These are phyloP conservation scores for Agrotis puta DNA, from an alignment of 2,888 invertebrate genomes.

Conservation along the genomic window DNA sequence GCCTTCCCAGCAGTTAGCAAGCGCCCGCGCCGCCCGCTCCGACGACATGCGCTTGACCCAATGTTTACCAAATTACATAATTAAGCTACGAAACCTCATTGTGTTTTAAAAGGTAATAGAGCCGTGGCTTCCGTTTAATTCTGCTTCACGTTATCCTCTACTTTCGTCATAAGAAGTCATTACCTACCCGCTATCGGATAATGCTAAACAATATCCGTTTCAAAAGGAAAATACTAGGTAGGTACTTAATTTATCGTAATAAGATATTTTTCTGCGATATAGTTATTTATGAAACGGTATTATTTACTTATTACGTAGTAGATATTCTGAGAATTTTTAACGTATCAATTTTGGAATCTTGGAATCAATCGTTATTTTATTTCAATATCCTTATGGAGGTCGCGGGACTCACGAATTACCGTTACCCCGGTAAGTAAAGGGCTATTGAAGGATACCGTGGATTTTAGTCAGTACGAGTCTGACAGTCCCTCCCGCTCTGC, in stretches of 20 bases:
- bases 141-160: conserved; percentile 23
- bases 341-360: conserved; percentile 8
- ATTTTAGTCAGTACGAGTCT: no score
- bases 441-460: no score
- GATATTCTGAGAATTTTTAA: conserved; percentile 31
- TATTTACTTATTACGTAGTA: conserved; percentile 9
- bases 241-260: conserved; percentile 13
- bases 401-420: no score
- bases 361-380: neutral
- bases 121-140: neutral
- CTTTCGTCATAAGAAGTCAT: conserved; percentile 15
- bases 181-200: conserved; percentile 34
- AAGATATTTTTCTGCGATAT: conserved; percentile 33
- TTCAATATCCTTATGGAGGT: neutral
- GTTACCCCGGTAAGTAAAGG: no score
- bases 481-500: no score
- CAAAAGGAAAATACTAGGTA: conserved; percentile 40
- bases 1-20: conserved; percentile 43
- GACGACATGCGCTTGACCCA: conserved; percentile 42
- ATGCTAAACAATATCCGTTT: conserved; percentile 40
- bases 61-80: conserved; percentile 44
- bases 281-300: conserved; percentile 13
- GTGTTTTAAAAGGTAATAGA: neutral
- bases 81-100: conserved; percentile 30
- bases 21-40: neutral